Evolutionary conservation across 2,797 vertebrate genomes (phyloP).

Genomic region (Danio kyathit): DNA sequence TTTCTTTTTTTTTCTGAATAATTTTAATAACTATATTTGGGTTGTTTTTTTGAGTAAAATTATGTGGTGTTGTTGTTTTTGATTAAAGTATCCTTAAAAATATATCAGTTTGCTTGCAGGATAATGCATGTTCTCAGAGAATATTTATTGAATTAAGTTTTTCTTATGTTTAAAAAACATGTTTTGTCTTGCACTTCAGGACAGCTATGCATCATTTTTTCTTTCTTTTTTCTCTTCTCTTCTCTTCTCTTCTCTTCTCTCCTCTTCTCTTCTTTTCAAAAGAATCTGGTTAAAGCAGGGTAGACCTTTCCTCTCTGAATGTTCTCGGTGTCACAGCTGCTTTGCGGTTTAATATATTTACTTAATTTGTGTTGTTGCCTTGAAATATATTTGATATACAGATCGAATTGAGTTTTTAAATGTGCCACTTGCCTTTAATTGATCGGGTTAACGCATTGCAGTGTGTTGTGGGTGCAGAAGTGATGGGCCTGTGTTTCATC

Average conservation of each 20-base stretch:
- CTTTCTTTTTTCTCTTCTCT: too few species aligned
- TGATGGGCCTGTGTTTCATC: conserved; percentile 51
- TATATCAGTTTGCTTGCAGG: too few species aligned
- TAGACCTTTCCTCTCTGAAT: conserved; percentile 62
- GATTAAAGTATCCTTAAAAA: too few species aligned
- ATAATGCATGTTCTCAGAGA: too few species aligned
- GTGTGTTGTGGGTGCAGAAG: conserved; percentile 34
- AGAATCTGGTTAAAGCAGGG: conserved; percentile 14
- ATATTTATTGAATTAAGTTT: too few species aligned
- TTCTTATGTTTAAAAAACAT: too few species aligned
- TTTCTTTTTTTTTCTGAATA: too few species aligned
- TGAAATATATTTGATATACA: conserved; percentile 16
- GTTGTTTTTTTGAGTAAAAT: too few species aligned
- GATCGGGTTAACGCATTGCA: conserved; percentile 36
- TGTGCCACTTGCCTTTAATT: conserved; percentile 18
- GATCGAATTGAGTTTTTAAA: conserved; percentile 13
- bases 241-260: neutral
- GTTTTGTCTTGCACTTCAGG: too few species aligned
- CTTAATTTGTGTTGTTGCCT: conserved; percentile 17
- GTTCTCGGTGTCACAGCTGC: conserved; percentile 53
- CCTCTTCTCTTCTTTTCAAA: neutral
- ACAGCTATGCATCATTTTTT: too few species aligned
- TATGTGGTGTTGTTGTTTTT: too few species aligned
- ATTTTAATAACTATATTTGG: too few species aligned
- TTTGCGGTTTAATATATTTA: conserved; percentile 27